Evolutionary conservation across 1,140 invertebrate species (phyloP).

Genomic region (Aphelenchoides fujianensis): DNA sequence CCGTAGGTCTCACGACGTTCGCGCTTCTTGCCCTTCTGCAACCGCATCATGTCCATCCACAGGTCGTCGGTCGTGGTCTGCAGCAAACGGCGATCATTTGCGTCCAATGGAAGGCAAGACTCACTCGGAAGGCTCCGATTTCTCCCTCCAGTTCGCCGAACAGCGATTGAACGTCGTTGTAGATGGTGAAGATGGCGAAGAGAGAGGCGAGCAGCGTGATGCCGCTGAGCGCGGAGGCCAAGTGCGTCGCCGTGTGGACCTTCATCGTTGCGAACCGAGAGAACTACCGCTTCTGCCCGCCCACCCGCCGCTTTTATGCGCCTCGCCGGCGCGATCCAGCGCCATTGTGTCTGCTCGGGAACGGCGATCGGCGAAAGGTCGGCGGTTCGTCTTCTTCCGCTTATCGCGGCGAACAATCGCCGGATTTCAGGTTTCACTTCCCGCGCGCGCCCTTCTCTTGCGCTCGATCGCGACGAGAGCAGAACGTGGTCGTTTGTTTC

Average conservation of each 20-base stretch:
- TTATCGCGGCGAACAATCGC: background rate
- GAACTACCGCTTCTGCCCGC: background rate
- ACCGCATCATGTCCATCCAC: conserved; percentile 52
- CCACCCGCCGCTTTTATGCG: background rate
- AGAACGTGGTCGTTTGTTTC: no score
- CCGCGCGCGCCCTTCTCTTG: no score
- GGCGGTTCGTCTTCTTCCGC: no score
- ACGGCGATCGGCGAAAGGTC: background rate
- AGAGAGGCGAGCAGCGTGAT: conserved; percentile 53
- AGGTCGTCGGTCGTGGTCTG: conserved; percentile 56
- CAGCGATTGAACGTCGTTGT: conserved; percentile 53
- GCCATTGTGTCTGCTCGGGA: background rate
- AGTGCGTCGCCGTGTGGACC: conserved; percentile 59
- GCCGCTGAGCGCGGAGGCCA: conserved; percentile 59
- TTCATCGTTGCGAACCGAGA: conserved; percentile 49
- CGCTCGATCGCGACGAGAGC: no score
- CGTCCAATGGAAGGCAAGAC: background rate
- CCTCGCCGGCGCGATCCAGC: background rate
- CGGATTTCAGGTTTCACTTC: background rate
- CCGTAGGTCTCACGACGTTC: conserved; percentile 49
- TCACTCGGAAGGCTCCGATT: conserved; percentile 48
- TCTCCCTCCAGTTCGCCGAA: conserved; percentile 59
- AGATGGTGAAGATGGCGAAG: conserved; percentile 52
- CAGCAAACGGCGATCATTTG: background rate
- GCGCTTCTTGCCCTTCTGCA: conserved; percentile 31